Evolutionary conservation across 2,888 invertebrate genomes (phyloP), one percentile per base, ranked within the genome.

Genomic region (Chrysolina haemoptera): DNA sequence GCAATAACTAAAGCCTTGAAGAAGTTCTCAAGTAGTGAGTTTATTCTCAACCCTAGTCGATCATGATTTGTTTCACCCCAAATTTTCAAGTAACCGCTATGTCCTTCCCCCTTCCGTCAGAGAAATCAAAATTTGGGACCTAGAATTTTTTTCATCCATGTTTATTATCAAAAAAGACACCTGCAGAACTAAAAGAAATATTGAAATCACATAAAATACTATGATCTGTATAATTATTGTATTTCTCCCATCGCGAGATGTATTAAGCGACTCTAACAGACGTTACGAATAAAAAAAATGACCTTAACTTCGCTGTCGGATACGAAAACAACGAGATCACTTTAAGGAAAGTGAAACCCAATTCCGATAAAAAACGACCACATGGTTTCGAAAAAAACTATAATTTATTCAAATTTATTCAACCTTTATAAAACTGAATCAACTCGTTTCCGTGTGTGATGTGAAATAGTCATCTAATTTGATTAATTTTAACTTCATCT

Each of bases 341-440:
- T 67, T 67, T 40, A 41, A 67, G 35, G 67, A 67, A 67, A 67
- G 67, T 67, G 67, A 67, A 67, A 67, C 43, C 53, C 40, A 40
- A 67, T 67, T 67, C 53, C 18, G 20, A 53, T 50, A 53, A 40
- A 20, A 55, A 67, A 53, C 67, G 67, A 67, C 67, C 67, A 40
- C 67, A 67, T n/a, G 35, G 50, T 48, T 27, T 50, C 50, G 50
- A 48, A 66, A 66, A 65, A 55, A 53, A 67, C 63, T 40, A 40
- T 67, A 67, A 67, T 67, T 55, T 40, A 67, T 67, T 67, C 67
- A 53, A 67, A 67, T 67, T 67, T 53, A 67, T 67, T 67, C 67
- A 20, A 55, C 53, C 14, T 20, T 67, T 27, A 53, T 53, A 67
- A 67, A 67, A 67, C 53, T 55, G 41, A 53, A 67, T 67, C 50